These are phyloP conservation scores for Araneus ventricosus DNA, from an alignment of 1,140 invertebrate species.

Conservation along the genomic window DNA sequence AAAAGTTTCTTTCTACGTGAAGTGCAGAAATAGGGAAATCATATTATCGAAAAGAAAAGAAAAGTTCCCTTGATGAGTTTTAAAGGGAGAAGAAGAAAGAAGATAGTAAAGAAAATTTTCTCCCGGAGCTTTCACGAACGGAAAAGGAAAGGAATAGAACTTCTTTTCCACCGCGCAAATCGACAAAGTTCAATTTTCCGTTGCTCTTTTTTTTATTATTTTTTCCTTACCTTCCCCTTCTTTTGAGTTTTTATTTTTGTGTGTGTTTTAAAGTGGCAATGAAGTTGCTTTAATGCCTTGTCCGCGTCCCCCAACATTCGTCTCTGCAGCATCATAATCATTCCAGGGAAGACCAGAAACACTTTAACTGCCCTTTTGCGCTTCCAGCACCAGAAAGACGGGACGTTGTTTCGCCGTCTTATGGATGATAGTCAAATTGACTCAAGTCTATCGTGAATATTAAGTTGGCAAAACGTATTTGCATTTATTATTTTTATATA, in stretches of 20 bases:
- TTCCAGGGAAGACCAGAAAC: conserved; percentile 21
- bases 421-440: neutral
- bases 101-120: conserved; percentile 40
- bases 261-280: conserved; percentile 70
- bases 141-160: conserved; percentile 61
- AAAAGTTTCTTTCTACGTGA: conserved; percentile 67
- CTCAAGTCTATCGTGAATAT: too few species aligned
- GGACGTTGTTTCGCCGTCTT: neutral
- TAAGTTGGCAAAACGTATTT: too few species aligned
- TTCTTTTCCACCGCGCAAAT: conserved; percentile 62
- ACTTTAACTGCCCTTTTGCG: conserved; percentile 45
- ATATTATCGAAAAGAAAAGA: conserved; percentile 73
- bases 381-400: neutral
- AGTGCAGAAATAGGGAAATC: conserved; percentile 72
- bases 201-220: conserved; percentile 55
- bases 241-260: conserved; percentile 52
- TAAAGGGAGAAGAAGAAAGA: conserved; percentile 56
- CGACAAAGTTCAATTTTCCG: conserved; percentile 74
- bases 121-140: conserved; percentile 23
- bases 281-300: conserved; percentile 67
- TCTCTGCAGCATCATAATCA: conserved; percentile 45
- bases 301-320: conserved; percentile 24
- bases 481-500: too few species aligned
- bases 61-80: conserved; percentile 73
- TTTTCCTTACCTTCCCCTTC: neutral